These are phyloP conservation scores for Nautilus pompilius DNA, from an alignment of 1,140 invertebrate genomes.

Conservation along the genomic window DNA sequence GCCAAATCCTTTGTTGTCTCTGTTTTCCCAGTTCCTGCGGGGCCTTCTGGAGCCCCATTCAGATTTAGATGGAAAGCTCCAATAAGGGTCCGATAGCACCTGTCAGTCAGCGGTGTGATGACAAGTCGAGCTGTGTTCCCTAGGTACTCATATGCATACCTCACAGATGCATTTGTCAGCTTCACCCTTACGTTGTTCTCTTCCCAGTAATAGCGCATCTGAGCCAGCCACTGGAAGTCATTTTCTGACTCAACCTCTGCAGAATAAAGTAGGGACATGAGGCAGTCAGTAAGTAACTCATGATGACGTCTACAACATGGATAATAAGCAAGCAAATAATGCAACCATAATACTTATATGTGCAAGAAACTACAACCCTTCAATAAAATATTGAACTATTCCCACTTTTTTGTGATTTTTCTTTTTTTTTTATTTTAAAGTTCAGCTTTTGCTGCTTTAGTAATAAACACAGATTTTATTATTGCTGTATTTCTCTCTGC, in stretches of 20 bases:
- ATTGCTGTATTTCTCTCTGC: no score
- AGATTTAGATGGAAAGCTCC: conserved; percentile 56
- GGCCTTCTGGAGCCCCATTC: conserved; percentile 57
- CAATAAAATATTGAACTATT: no score
- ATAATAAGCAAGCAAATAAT: not conserved
- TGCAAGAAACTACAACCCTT: no score
- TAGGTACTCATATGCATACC: conserved; percentile 57
- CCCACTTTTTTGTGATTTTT: no score
- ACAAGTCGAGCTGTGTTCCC: conserved; percentile 55
- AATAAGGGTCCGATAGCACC: conserved; percentile 49
- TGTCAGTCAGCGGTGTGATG: conserved; percentile 57
- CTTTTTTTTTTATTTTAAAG: no score
- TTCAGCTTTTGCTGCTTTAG: no score
- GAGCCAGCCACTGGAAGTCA: conserved; percentile 57
- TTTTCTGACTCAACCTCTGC: conserved; percentile 49
- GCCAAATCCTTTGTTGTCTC: conserved; percentile 58
- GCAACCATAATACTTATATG: not conserved
- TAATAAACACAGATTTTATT: no score
- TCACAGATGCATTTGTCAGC: conserved; percentile 55
- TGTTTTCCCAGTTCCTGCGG: conserved; percentile 57
- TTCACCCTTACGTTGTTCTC: conserved; percentile 45
- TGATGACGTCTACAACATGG: not conserved
- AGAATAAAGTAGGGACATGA: no score
- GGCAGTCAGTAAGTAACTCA: no score
- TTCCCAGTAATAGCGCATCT: conserved; percentile 57